Evolutionary conservation across 2,113 vertebrate genomes (phyloP).

Genomic region (Macaca fascicularis): DNA sequence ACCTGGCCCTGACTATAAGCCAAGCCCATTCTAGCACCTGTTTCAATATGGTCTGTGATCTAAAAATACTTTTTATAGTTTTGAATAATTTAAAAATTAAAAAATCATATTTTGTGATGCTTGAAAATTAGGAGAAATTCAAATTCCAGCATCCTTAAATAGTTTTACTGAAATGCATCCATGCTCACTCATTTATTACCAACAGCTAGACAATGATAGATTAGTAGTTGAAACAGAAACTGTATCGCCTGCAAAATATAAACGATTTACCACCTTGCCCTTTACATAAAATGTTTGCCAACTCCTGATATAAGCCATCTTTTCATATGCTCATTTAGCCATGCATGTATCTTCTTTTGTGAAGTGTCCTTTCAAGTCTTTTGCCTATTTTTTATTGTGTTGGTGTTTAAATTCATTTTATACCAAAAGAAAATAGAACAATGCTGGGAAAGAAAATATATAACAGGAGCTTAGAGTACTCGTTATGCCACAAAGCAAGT

Average conservation of each 20-base stretch:
- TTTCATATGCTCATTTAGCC: not conserved
- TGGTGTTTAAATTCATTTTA: not conserved
- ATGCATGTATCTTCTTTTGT: not conserved
- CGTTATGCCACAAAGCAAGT: not conserved
- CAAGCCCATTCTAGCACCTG: not conserved
- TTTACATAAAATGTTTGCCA: not conserved
- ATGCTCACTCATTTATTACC: not conserved
- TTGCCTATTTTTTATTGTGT: not conserved
- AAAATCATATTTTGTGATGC: not conserved
- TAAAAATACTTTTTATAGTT: not conserved
- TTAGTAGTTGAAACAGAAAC: not conserved
- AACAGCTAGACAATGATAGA: not conserved
- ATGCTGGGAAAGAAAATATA: not conserved
- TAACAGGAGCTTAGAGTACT: not conserved
- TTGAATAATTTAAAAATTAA: not conserved
- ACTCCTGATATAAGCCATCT: not conserved
- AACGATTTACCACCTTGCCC: not conserved
- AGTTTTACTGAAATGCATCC: not conserved
- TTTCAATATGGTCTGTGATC: not conserved
- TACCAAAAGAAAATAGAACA: not conserved
- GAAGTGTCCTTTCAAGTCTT: not conserved
- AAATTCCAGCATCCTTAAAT: not conserved
- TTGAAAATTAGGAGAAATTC: not conserved
- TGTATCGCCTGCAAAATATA: not conserved
- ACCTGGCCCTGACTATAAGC: not conserved